phyloP scores from a whole-genome alignment of 2,888 invertebrate species.

The Monoplex corrugatus region DNA sequence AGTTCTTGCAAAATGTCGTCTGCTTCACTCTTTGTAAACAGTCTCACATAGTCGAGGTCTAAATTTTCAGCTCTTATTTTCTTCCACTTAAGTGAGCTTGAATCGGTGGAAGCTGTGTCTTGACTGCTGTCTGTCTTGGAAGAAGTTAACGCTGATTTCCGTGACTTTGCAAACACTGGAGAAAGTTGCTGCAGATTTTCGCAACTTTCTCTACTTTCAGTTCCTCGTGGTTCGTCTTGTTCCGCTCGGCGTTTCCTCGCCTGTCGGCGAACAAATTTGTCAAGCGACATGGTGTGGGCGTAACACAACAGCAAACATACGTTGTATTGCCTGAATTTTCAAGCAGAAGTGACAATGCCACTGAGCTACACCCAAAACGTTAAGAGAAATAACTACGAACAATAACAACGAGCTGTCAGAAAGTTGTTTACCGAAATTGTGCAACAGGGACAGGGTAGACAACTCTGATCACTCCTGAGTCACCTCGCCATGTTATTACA shows the following conservation, averaged over 20 bases:
- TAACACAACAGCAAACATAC: neutral
- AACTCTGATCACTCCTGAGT: neutral
- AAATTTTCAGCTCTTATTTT: constrained; percentile 82
- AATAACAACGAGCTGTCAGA: too few species aligned
- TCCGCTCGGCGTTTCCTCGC: constrained; percentile 18
- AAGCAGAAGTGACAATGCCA: neutral
- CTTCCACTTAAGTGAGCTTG: constrained; percentile 54
- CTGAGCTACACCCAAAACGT: neutral
- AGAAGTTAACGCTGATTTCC: too few species aligned
- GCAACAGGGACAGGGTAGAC: too few species aligned
- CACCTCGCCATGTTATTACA: neutral
- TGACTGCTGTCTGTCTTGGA: neutral
- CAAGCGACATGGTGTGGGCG: constrained; percentile 29
- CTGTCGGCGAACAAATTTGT: constrained; percentile 39
- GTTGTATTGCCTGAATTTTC: too few species aligned
- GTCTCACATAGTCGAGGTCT: constrained; percentile 84
- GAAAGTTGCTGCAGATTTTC: neutral
- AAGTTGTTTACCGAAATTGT: too few species aligned
- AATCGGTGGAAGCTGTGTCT: neutral
- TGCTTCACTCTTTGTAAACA: constrained; percentile 83
- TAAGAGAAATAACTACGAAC: too few species aligned
- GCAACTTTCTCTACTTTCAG: neutral
- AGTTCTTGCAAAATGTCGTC: constrained; percentile 83
- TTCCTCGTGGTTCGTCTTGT: neutral
- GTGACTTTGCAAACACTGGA: neutral